Evolutionary conservation across 2,888 invertebrate genomes (phyloP).

Genomic region (Noctua fimbriata): DNA sequence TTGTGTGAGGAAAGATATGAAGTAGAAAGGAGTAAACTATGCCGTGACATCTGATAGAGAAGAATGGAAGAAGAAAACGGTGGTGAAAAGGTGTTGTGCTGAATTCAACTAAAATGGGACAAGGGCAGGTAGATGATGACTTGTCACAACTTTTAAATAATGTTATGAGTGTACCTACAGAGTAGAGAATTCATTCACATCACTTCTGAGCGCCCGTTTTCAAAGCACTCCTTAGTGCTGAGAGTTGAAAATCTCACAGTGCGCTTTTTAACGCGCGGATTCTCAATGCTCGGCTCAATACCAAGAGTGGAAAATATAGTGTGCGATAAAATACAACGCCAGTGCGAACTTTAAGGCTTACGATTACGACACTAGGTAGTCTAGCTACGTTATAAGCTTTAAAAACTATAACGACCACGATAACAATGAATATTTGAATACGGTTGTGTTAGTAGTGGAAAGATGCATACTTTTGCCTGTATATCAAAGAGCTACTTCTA

Average conservation of each 20-base stretch:
- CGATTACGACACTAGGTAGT: not conserved
- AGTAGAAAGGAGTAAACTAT: no score
- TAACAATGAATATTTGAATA: not conserved
- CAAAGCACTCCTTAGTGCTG: not conserved
- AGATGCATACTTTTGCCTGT: not conserved
- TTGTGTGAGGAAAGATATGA: no score
- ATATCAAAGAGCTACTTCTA: slow-evolving; percentile 15
- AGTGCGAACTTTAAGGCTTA: not conserved
- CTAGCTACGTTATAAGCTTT: not conserved
- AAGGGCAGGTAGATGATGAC: not conserved
- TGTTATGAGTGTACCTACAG: not conserved
- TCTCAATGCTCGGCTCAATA: no score
- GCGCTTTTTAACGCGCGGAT: not conserved
- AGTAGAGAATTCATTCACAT: not conserved
- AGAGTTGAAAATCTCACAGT: not conserved
- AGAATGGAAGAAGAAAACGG: not conserved
- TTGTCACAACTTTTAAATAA: not conserved
- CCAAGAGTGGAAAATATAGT: not conserved
- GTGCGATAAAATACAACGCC: not conserved
- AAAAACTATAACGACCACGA: not conserved
- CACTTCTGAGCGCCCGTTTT: not conserved
- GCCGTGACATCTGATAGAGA: not conserved
- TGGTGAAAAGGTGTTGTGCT: not conserved
- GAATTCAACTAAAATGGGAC: not conserved
- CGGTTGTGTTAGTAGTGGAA: not conserved